Evolutionary conservation across 2,113 vertebrate species (phyloP).

Genomic region (Semnornis frantzii): DNA sequence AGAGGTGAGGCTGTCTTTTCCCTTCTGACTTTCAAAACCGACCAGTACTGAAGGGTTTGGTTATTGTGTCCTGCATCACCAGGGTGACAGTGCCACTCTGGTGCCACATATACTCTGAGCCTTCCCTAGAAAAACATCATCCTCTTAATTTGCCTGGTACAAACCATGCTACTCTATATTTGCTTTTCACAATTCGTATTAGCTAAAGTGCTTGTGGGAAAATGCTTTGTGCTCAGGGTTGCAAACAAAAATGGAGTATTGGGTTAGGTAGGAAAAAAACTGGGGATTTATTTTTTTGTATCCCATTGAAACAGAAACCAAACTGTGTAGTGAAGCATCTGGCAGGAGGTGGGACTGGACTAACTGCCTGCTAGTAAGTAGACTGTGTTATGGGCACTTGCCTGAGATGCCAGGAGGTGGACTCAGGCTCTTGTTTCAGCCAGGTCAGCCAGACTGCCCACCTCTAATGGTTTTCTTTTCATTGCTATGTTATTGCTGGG

Average conservation of each 20-base stretch:
- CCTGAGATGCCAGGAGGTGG: neutral
- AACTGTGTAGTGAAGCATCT: no score
- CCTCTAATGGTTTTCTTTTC: neutral
- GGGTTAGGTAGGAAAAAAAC: neutral
- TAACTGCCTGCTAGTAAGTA: neutral
- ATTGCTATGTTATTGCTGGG: neutral
- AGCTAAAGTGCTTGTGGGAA: neutral
- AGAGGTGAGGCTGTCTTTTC: neutral
- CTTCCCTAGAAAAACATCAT: neutral
- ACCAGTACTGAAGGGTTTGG: neutral
- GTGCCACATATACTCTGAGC: neutral
- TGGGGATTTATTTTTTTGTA: neutral
- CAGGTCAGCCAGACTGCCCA: neutral
- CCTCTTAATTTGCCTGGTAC: neutral
- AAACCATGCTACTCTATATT: neutral
- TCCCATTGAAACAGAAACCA: neutral
- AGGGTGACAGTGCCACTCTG: neutral
- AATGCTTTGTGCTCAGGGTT: neutral
- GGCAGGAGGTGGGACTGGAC: neutral
- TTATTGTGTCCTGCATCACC: neutral
- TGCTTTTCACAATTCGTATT: neutral
- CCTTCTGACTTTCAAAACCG: neutral
- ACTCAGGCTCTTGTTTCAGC: neutral
- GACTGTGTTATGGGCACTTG: neutral
- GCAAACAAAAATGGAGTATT: neutral